A percentile compares a stretch with the other conserved stretches of the same genome.
Conservation (phyloP, 2,888 invertebrate species). For the Euproctis similis region DNA sequence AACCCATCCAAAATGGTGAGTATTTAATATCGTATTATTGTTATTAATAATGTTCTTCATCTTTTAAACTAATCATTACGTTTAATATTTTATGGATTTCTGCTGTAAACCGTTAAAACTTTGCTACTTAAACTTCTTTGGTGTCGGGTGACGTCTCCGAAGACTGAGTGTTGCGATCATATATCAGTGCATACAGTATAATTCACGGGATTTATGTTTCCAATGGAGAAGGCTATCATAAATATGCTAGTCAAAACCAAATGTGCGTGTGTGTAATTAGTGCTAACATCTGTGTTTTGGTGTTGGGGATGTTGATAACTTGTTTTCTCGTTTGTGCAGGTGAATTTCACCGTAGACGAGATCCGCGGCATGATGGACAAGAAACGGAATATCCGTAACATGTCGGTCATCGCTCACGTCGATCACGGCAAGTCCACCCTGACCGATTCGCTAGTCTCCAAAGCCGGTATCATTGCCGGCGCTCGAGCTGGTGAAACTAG, state of each 20-base stretch:
- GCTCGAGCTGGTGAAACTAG: conserved; percentile 99
- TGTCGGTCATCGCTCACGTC: conserved; percentile 99
- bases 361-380: conserved; percentile 99
- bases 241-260: conserved; percentile 28
- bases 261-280: conserved; percentile 50
- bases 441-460: conserved; percentile 99
- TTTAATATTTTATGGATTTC: conserved; percentile 47
- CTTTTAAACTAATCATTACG: conserved; percentile 33
- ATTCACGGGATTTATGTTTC: conserved; percentile 7
- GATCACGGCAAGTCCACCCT: conserved; percentile 99
- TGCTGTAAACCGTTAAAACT: conserved; percentile 27
- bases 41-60: conserved; percentile 39
- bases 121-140: conserved; percentile 46
- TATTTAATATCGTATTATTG: conserved; percentile 50
- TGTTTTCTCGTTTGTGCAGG: conserved; percentile 79
- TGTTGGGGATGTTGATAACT: conserved; percentile 41
- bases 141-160: conserved; percentile 65
- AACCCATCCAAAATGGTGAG: conserved; percentile 90
- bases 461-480: conserved; percentile 99
- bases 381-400: conserved; percentile 99
- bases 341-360: conserved; percentile 99
- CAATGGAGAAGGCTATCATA: conserved; percentile 1
- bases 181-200: conserved; percentile 34
- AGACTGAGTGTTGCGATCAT: conserved; percentile 44
- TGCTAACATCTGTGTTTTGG: conserved; percentile 50